A percentile compares a stretch with the other conserved stretches of the same genome.
phyloP scores from a whole-genome alignment of 2,888 invertebrate species.

The Mythimna pallens region DNA sequence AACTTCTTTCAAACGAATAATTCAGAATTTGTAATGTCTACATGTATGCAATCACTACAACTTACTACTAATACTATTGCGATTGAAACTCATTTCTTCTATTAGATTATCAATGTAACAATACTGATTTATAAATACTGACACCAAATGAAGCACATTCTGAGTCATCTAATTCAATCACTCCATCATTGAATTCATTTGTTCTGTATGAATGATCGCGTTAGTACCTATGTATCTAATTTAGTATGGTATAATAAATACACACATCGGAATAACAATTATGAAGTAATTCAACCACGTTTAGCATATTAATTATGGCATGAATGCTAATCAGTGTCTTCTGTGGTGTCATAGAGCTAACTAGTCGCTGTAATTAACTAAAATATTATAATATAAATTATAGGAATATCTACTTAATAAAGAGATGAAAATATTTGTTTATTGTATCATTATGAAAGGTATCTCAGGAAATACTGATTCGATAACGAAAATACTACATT shows the following conservation, averaged over 20 bases:
- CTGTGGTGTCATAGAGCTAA: not conserved
- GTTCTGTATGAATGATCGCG: constrained; percentile 19
- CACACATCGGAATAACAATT: constrained; percentile 31
- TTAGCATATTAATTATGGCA: constrained; percentile 39
- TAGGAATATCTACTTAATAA: not conserved
- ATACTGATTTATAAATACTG: constrained; percentile 21
- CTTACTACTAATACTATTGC: too few species aligned
- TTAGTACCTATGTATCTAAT: not conserved
- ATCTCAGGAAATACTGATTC: not conserved
- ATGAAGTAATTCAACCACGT: constrained; percentile 39
- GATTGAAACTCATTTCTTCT: not conserved
- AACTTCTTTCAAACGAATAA: not conserved
- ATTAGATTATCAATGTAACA: not conserved
- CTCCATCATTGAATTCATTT: constrained; percentile 14
- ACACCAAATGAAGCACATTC: not conserved
- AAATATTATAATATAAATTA: too few species aligned
- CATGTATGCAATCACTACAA: too few species aligned
- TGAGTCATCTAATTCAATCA: constrained; percentile 6
- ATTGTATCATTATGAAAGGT: too few species aligned
- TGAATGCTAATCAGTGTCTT: constrained; percentile 24
- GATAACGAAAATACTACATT: not conserved
- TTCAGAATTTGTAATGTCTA: not conserved
- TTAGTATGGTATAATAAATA: not conserved
- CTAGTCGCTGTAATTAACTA: not conserved
- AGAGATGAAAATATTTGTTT: not conserved